Percentiles rank a stretch among this genome's conserved stretches.
phyloP scores from a whole-genome alignment of 2,797 vertebrate genomes.

The Alectoris magna region DNA sequence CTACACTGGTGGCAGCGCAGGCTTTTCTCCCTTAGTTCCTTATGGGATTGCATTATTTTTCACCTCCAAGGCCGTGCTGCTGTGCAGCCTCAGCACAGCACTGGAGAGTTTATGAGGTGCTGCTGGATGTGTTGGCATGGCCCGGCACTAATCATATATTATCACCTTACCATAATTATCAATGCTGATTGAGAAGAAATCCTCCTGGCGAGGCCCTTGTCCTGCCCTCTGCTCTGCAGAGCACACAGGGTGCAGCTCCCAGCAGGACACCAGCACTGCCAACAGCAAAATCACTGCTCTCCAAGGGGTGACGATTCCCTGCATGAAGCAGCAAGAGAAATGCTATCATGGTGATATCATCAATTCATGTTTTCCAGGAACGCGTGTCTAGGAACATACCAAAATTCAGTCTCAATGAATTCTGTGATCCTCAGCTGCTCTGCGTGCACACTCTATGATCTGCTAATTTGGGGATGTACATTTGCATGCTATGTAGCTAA shows the following conservation, averaged over 20 bases:
- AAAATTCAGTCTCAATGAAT: background rate
- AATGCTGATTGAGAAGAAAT: conserved; percentile 24
- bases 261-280: background rate
- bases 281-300: background rate
- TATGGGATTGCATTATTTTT: background rate
- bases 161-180: conserved; percentile 28
- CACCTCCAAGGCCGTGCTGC: background rate
- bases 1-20: too few relatives aligned
- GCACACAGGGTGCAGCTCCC: background rate
- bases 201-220: conserved; percentile 47
- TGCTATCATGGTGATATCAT: background rate
- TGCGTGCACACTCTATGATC: background rate
- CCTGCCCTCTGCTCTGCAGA: conserved; percentile 7
- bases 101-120: background rate
- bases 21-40: background rate
- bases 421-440: background rate
- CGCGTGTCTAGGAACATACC: background rate
- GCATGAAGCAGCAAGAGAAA: background rate
- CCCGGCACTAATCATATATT: background rate
- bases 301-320: background rate
- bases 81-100: background rate
- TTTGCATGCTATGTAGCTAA: background rate
- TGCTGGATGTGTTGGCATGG: background rate
- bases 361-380: background rate
- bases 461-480: background rate